These are phyloP conservation scores for Bombyx mandarina DNA, from an alignment of 1,140 invertebrate genomes.

Conservation along the genomic window DNA sequence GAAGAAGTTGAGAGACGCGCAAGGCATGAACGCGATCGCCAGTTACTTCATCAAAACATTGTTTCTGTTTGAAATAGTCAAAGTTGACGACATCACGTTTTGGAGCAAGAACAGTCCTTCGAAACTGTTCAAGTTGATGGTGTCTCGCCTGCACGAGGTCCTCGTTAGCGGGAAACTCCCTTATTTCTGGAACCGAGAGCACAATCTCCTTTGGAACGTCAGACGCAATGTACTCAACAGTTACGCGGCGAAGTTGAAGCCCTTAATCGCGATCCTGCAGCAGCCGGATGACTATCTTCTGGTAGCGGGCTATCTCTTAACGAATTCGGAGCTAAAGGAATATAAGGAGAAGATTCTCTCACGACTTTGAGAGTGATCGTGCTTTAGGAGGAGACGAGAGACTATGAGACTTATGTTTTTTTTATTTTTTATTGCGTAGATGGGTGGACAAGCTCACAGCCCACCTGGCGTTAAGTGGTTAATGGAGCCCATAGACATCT, in stretches of 20 bases:
- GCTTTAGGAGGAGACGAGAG: too few relatives aligned
- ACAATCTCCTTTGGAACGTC: constrained; percentile 33
- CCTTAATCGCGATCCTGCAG: constrained; percentile 25
- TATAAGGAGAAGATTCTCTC: background rate
- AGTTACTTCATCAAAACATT: constrained; percentile 53
- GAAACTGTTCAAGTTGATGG: constrained; percentile 32
- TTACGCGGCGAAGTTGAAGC: constrained; percentile 22
- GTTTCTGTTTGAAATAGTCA: constrained; percentile 39
- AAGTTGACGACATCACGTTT: constrained; percentile 17
- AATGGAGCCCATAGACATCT: too few relatives aligned
- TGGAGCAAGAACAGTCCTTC: constrained; percentile 29
- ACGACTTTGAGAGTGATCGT: too few relatives aligned
- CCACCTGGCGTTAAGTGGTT: too few relatives aligned
- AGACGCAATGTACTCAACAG: constrained; percentile 11
- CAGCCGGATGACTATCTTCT: constrained; percentile 18
- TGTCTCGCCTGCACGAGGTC: constrained; percentile 25
- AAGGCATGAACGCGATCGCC: constrained; percentile 34
- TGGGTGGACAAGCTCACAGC: too few relatives aligned
- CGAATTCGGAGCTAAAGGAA: constrained; percentile 21
- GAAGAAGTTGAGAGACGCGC: constrained; percentile 41
- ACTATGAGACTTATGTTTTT: too few relatives aligned
- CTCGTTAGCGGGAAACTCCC: constrained; percentile 23
- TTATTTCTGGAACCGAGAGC: constrained; percentile 43
- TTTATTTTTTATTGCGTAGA: too few relatives aligned
- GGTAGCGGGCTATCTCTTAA: constrained; percentile 34